Percentiles rank a stretch among this genome's conserved stretches.
Evolutionary conservation across 2,113 vertebrate species (phyloP).

Genomic region (Synchiropus splendidus): DNA sequence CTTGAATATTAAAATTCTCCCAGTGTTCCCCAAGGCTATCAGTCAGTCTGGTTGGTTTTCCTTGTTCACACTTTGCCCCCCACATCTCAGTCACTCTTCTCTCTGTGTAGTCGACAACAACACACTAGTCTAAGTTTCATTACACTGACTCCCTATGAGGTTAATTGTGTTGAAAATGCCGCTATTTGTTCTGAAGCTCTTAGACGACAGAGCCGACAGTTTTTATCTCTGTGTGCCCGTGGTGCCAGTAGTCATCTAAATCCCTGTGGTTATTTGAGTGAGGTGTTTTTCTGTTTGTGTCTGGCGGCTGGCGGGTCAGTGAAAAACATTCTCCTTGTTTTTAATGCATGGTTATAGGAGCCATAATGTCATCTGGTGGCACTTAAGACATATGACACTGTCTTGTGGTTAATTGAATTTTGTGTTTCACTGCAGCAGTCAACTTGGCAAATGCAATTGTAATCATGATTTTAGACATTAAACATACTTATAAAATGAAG

Average conservation of each 20-base stretch:
- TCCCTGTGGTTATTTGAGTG: conserved; percentile 9
- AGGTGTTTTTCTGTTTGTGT: conserved; percentile 15
- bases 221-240: conserved; percentile 24
- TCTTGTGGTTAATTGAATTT: too few relatives aligned
- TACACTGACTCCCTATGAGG: conserved; percentile 31
- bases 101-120: conserved; percentile 23
- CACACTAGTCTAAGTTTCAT: conserved; percentile 27
- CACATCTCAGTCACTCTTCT: conserved; percentile 18
- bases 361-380: too few relatives aligned
- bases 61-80: conserved; percentile 18
- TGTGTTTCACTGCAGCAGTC: too few relatives aligned
- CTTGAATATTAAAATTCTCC: conserved; percentile 13
- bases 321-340: too few relatives aligned
- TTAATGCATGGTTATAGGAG: too few relatives aligned
- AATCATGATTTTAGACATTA: too few relatives aligned
- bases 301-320: background rate
- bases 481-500: too few relatives aligned
- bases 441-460: too few relatives aligned
- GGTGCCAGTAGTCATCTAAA: conserved; percentile 12
- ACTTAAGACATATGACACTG: too few relatives aligned
- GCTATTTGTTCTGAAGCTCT: conserved; percentile 23
- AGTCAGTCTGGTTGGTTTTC: conserved; percentile 10
- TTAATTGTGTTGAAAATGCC: conserved; percentile 38
- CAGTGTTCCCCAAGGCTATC: conserved; percentile 6
- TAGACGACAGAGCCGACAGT: conserved; percentile 10